Percentiles rank a stretch among this genome's conserved stretches.
phyloP scores from a whole-genome alignment of 2,888 invertebrate species.

The Acrobasis suavella region DNA sequence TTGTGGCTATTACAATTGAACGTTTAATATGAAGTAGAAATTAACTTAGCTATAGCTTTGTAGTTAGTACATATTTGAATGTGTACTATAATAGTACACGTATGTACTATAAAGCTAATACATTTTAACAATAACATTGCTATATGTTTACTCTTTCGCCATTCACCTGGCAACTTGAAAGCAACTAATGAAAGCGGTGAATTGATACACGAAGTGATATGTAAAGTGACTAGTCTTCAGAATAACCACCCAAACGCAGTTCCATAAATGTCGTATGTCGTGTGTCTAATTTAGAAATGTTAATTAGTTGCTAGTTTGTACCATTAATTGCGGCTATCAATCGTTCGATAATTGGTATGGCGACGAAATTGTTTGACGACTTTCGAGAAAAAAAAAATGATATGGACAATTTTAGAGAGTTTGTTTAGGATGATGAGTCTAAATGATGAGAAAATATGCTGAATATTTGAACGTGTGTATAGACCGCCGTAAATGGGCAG shows the following conservation, averaged over 20 bases:
- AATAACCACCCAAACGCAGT: background rate
- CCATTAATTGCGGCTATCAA: constrained; percentile 25
- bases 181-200: too few relatives aligned
- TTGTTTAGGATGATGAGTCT: background rate
- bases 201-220: background rate
- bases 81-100: too few relatives aligned
- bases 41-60: too few relatives aligned
- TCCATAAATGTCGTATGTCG: background rate
- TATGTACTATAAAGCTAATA: too few relatives aligned
- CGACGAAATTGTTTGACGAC: constrained; percentile 18
- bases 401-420: constrained; percentile 14
- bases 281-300: constrained; percentile 20
- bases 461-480: background rate
- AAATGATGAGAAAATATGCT: background rate
- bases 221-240: background rate
- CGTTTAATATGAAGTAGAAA: too few relatives aligned
- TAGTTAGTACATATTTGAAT: too few relatives aligned
- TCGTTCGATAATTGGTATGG: constrained; percentile 10
- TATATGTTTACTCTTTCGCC: too few relatives aligned
- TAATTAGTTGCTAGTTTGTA: constrained; percentile 26
- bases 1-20: too few relatives aligned
- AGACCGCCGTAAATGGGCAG: background rate
- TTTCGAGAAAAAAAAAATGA: constrained; percentile 21
- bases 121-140: too few relatives aligned
- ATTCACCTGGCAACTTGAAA: too few relatives aligned